These are phyloP conservation scores for Cynopterus brachyotis DNA, from an alignment of 2,113 vertebrate genomes.

Conservation along the genomic window DNA sequence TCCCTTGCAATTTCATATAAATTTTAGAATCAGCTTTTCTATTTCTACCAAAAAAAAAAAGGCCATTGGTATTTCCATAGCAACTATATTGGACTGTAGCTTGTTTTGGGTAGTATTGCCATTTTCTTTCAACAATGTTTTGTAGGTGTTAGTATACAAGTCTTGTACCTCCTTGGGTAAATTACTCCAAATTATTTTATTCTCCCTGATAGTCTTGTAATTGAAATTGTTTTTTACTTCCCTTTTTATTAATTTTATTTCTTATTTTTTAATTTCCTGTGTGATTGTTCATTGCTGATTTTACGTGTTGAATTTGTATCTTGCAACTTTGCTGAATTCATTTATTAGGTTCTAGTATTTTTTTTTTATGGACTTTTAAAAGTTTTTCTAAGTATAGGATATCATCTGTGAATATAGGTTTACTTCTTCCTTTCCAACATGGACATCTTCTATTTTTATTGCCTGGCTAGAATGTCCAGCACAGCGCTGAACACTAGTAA, in stretches of 20 bases:
- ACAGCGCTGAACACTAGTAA: background rate
- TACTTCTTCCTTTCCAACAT: background rate
- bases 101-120: background rate
- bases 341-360: background rate
- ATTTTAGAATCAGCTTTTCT: constrained; percentile 27
- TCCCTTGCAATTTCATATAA: background rate
- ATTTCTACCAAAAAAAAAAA: background rate
- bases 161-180: background rate
- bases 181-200: background rate
- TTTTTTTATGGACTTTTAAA: background rate
- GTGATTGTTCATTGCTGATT: background rate
- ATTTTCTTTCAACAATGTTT: background rate
- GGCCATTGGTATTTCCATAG: background rate
- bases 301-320: background rate
- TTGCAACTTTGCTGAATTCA: background rate
- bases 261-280: background rate
- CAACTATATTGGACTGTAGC: background rate
- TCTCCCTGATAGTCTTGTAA: background rate
- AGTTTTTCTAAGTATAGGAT: background rate
- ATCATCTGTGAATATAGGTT: background rate
- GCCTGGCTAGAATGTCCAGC: background rate
- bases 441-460: background rate
- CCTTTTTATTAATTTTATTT: background rate
- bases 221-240: background rate
- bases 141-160: background rate